These are phyloP conservation scores for Cinclus cinclus DNA, from an alignment of 2,113 vertebrate species.

Conservation along the genomic window DNA sequence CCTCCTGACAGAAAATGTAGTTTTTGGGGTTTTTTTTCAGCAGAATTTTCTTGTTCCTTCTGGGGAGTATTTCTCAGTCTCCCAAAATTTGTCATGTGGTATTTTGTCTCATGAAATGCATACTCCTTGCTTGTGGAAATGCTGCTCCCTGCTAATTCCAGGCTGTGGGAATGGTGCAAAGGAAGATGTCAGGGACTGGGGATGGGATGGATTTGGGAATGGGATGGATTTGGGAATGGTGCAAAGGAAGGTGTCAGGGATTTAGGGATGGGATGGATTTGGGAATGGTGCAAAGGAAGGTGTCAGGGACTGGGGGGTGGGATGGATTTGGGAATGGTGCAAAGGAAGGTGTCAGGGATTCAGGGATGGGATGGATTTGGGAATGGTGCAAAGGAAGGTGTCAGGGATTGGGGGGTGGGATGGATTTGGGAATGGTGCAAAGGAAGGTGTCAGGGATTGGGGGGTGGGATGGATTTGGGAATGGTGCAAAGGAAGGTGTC, in stretches of 20 bases:
- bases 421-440: not conserved
- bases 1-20: not conserved
- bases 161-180: not conserved
- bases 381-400: not conserved
- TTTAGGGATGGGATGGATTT: not conserved
- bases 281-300: not conserved
- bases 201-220: not conserved
- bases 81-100: not conserved
- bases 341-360: not conserved
- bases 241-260: not conserved
- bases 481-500: not conserved
- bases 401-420: not conserved
- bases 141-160: not conserved
- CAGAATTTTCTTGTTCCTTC: not conserved
- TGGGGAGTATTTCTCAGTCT: not conserved
- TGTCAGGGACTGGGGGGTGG: not conserved
- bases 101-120: not conserved
- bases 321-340: not conserved
- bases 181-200: not conserved
- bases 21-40: not conserved
- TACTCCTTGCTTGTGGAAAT: not conserved
- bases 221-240: not conserved
- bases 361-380: not conserved
- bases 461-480: not conserved
- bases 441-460: not conserved